These are phyloP conservation scores for Neoitamus cyanurus DNA, from an alignment of 2,888 invertebrate species.

Conservation along the genomic window DNA sequence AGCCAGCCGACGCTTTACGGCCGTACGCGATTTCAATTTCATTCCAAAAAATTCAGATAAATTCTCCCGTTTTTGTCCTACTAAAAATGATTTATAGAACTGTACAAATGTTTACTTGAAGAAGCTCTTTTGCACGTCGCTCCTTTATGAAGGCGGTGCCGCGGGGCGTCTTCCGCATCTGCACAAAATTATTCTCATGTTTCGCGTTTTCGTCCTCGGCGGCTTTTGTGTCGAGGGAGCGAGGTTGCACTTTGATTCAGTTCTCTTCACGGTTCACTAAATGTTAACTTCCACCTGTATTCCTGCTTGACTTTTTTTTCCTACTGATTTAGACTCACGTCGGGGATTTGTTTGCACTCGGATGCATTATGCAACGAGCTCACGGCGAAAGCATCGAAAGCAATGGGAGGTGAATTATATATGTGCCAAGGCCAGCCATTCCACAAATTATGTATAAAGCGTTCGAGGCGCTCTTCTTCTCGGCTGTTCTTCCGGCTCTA, in stretches of 20 bases:
- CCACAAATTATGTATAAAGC: neutral
- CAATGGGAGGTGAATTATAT: neutral
- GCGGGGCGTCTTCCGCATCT: slow-evolving; percentile 9
- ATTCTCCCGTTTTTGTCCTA: neutral
- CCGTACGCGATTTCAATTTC: neutral
- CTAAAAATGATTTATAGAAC: slow-evolving; percentile 17
- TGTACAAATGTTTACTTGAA: slow-evolving; percentile 29
- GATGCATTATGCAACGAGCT: neutral
- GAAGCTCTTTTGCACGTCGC: neutral
- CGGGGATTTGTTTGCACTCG: neutral
- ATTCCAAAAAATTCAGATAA: slow-evolving; percentile 17
- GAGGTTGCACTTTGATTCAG: slow-evolving; percentile 2
- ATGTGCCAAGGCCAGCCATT: neutral
- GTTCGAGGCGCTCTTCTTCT: neutral
- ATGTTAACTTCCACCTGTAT: neutral
- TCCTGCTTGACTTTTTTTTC: neutral
- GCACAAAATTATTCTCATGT: neutral
- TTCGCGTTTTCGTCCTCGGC: neutral
- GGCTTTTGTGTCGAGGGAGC: neutral
- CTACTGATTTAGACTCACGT: neutral
- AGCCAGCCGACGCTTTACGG: neutral
- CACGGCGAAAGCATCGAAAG: neutral
- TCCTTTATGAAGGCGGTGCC: neutral
- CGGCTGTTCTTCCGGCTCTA: neutral
- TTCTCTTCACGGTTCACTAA: slow-evolving; percentile 27